Evolutionary conservation across 2,113 vertebrate genomes (phyloP).

Genomic region (Cheirogaleus medius): DNA sequence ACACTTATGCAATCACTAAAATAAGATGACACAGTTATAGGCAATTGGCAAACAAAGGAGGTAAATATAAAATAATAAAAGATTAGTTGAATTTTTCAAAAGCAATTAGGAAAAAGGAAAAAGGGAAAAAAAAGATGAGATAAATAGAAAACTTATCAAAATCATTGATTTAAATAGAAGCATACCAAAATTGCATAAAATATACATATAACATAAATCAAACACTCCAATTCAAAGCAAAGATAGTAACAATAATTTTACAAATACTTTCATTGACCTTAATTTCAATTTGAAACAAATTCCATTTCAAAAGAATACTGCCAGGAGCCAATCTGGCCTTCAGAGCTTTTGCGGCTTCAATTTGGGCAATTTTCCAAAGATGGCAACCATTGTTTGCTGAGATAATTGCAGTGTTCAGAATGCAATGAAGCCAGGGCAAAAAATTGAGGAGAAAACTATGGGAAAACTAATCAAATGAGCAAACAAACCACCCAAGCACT

Average conservation of each 20-base stretch:
- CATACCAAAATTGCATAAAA: background rate
- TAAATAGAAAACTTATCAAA: background rate
- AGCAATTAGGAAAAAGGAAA: background rate
- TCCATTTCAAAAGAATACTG: background rate
- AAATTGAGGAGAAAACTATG: background rate
- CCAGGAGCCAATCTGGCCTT: background rate
- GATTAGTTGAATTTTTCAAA: background rate
- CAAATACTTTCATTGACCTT: background rate
- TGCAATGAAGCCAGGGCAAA: background rate
- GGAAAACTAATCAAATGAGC: background rate
- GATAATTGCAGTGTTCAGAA: background rate
- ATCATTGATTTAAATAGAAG: background rate
- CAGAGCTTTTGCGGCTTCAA: background rate
- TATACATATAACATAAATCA: background rate
- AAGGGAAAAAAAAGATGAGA: background rate
- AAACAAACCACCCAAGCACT: background rate
- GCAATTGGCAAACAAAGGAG: background rate
- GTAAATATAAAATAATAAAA: background rate
- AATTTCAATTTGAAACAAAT: background rate
- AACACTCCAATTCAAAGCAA: background rate
- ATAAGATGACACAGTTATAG: background rate
- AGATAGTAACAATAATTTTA: background rate
- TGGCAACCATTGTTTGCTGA: background rate
- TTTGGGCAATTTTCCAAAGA: background rate
- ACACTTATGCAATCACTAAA: background rate